phyloP scores from a whole-genome alignment of 2,888 invertebrate genomes.

The Dicyrtomina minuta region DNA sequence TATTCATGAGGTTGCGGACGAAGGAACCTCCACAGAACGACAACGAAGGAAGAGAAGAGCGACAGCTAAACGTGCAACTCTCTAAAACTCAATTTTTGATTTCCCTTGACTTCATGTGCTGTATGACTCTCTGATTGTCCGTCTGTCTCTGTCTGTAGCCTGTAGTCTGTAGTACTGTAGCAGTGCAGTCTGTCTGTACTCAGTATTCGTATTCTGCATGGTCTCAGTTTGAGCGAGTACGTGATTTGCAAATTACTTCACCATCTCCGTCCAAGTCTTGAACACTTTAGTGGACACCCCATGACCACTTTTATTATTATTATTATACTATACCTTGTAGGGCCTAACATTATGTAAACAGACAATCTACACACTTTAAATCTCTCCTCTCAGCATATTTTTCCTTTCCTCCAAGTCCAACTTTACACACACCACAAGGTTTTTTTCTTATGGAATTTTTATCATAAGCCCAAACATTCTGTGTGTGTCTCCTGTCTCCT shows the following conservation, averaged over 20 bases:
- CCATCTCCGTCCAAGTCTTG: constrained; percentile 13
- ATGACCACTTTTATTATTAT: constrained; percentile 9
- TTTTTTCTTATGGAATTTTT: too few species aligned
- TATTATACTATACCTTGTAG: constrained; percentile 14
- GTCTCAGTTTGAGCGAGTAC: constrained; percentile 21
- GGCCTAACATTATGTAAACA: constrained; percentile 7
- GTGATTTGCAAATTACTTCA: constrained; percentile 34
- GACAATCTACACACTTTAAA: neutral
- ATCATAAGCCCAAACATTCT: too few species aligned
- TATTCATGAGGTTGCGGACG: constrained; percentile 18
- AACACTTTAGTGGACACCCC: constrained; percentile 24
- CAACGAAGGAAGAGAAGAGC: too few species aligned
- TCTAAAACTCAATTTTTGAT: too few species aligned
- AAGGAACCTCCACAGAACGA: neutral
- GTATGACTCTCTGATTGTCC: too few species aligned
- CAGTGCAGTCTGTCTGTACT: too few species aligned
- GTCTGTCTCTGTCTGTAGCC: neutral
- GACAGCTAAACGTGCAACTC: too few species aligned
- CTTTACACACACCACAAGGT: neutral
- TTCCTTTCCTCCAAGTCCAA: neutral
- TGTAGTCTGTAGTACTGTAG: neutral
- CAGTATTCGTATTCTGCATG: too few species aligned
- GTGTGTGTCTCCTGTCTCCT: too few species aligned
- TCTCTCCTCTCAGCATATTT: neutral
- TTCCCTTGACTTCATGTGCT: neutral